phyloP scores from a whole-genome alignment of 2,113 vertebrate species.

The Pionites leucogaster region DNA sequence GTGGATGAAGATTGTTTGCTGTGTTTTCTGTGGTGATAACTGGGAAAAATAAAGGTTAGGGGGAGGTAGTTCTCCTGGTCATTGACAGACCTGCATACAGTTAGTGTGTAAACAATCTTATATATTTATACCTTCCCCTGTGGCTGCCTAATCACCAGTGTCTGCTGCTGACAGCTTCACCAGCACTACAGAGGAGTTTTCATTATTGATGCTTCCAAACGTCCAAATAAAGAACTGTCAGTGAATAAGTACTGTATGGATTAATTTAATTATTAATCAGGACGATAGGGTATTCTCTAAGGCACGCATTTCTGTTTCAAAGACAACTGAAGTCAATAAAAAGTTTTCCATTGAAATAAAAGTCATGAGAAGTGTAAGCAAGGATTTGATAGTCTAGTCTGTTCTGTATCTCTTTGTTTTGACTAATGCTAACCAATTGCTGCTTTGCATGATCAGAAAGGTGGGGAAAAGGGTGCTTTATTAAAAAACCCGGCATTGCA shows the following conservation, averaged over 20 bases:
- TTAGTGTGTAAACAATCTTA: not conserved
- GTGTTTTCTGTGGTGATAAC: not conserved
- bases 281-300: not conserved
- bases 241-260: conserved; percentile 53
- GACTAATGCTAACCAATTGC: not conserved
- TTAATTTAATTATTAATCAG: conserved; percentile 56
- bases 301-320: conserved; percentile 19
- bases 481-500: not conserved
- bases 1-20: not conserved
- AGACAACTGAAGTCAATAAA: conserved; percentile 41
- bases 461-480: not conserved
- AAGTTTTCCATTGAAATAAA: conserved; percentile 42
- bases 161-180: conserved; percentile 7
- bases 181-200: not conserved
- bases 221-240: conserved; percentile 8
- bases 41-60: not conserved
- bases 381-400: not conserved
- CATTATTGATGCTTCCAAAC: conserved; percentile 36
- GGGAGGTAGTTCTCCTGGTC: not conserved
- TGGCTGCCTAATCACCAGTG: not conserved
- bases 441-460: not conserved
- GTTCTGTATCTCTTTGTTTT: not conserved
- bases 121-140: not conserved
- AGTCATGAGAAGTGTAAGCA: not conserved
- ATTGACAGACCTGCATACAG: not conserved